Conservation (phyloP, 2,113 vertebrate species). For the Holacanthus passer region DNA sequence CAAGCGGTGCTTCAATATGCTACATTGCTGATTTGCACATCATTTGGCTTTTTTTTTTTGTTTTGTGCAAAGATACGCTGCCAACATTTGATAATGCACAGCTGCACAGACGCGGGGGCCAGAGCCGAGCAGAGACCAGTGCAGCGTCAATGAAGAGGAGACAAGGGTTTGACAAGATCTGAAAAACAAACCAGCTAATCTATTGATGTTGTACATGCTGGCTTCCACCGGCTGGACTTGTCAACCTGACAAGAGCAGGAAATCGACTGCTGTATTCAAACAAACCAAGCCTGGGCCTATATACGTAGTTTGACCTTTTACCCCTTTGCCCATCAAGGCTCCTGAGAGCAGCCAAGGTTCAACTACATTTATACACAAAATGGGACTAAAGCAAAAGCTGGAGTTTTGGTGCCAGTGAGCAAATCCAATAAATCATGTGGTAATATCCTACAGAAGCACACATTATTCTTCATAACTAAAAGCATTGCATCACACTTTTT, state of each 20-base stretch:
- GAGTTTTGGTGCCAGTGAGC: background rate
- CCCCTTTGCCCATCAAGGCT: slow-evolving; percentile 41
- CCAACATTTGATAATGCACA: slow-evolving; percentile 71
- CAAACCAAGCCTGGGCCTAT: background rate
- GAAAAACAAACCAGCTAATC: slow-evolving; percentile 50
- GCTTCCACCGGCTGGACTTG: slow-evolving; percentile 44
- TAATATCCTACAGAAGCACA: background rate
- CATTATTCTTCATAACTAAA: slow-evolving; percentile 10
- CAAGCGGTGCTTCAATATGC: slow-evolving; percentile 49
- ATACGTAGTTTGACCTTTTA: slow-evolving; percentile 37
- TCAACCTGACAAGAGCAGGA: slow-evolving; percentile 37
- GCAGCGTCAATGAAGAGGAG: slow-evolving; percentile 7
- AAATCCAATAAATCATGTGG: slow-evolving; percentile 3
- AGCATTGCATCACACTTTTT: background rate
- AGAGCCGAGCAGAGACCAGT: background rate
- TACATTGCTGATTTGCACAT: slow-evolving; percentile 64
- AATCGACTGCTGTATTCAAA: slow-evolving; percentile 29
- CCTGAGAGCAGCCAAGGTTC: slow-evolving; percentile 1
- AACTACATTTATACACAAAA: slow-evolving; percentile 9
- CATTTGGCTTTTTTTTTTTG: slow-evolving; percentile 14
- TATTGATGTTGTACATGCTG: slow-evolving; percentile 31
- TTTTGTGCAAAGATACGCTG: slow-evolving; percentile 22
- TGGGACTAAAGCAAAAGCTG: background rate
- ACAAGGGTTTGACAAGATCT: slow-evolving; percentile 27
- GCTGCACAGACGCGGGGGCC: slow-evolving; percentile 63